phyloP scores from a whole-genome alignment of 1,140 invertebrate genomes.

The Eumaeus atala region DNA sequence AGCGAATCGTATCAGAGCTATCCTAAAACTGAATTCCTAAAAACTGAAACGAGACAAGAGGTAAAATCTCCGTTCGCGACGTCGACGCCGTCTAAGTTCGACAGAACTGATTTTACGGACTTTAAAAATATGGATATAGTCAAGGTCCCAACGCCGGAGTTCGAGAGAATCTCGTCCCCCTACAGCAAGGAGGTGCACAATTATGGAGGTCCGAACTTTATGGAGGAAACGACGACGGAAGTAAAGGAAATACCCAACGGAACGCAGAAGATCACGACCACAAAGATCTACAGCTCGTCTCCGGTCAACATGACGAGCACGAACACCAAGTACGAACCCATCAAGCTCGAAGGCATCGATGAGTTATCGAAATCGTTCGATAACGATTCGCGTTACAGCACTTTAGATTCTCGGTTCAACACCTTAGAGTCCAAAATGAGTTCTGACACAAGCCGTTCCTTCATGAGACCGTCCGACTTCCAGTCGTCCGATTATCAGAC shows the following conservation, averaged over 20 bases:
- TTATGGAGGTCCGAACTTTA: constrained; percentile 63
- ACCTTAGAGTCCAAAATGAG: constrained; percentile 66
- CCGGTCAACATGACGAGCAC: constrained; percentile 70
- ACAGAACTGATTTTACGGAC: constrained; percentile 33
- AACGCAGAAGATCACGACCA: constrained; percentile 69
- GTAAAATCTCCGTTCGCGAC: constrained; percentile 61
- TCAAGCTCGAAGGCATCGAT: constrained; percentile 65
- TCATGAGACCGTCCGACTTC: constrained; percentile 69
- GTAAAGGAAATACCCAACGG: constrained; percentile 72
- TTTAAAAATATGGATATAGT: constrained; percentile 47
- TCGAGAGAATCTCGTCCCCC: constrained; percentile 55
- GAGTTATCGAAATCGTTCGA: constrained; percentile 64
- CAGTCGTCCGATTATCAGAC: constrained; percentile 52
- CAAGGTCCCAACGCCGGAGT: constrained; percentile 53
- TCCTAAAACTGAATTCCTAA: constrained; percentile 51
- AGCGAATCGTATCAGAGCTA: constrained; percentile 59
- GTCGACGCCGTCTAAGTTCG: constrained; percentile 52
- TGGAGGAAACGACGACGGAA: constrained; percentile 68
- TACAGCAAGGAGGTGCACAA: constrained; percentile 58
- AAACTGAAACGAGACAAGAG: constrained; percentile 46
- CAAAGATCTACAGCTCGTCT: constrained; percentile 70
- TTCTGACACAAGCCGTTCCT: constrained; percentile 68
- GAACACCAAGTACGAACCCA: constrained; percentile 66
- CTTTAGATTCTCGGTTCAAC: constrained; percentile 60
- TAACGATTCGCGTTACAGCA: constrained; percentile 63